phyloP scores from a whole-genome alignment of 2,113 vertebrate genomes.

The Hucho hucho region DNA sequence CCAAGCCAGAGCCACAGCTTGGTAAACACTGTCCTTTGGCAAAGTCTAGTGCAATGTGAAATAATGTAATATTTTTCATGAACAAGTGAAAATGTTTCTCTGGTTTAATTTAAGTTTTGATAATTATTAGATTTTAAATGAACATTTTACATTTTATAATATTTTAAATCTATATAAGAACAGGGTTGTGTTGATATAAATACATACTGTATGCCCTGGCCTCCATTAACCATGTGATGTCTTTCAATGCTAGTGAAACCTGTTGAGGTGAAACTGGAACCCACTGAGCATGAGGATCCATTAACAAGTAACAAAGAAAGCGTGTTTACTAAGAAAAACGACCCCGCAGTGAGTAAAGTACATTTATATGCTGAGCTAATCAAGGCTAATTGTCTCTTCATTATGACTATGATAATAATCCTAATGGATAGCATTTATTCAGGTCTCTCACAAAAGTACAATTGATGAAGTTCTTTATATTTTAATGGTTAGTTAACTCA shows the following conservation, averaged over 20 bases:
- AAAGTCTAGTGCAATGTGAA: too few species aligned
- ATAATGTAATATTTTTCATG: too few species aligned
- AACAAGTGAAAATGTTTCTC: too few species aligned
- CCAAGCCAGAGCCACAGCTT: slow-evolving; percentile 79
- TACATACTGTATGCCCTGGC: background rate
- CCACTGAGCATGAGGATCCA: slow-evolving; percentile 65
- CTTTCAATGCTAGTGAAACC: slow-evolving; percentile 77
- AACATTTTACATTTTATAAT: too few species aligned
- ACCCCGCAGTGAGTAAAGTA: slow-evolving; percentile 74
- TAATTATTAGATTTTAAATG: too few species aligned
- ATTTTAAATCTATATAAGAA: too few species aligned
- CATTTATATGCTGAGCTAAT: background rate
- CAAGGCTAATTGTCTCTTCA: background rate
- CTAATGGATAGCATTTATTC: background rate
- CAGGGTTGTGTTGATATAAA: slow-evolving; percentile 2
- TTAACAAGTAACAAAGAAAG: slow-evolving; percentile 68
- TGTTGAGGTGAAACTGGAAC: slow-evolving; percentile 74
- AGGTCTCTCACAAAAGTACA: too few species aligned
- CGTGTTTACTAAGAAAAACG: slow-evolving; percentile 68
- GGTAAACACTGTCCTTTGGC: slow-evolving; percentile 69
- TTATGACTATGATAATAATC: background rate
- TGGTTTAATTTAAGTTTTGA: too few species aligned
- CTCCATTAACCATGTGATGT: slow-evolving; percentile 17
- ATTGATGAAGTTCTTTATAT: background rate
- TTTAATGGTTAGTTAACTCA: background rate